Percentiles rank a stretch among this genome's conserved stretches.
These are phyloP conservation scores for Xestia rhomboidea DNA, from an alignment of 2,888 invertebrate genomes.

Conservation along the genomic window DNA sequence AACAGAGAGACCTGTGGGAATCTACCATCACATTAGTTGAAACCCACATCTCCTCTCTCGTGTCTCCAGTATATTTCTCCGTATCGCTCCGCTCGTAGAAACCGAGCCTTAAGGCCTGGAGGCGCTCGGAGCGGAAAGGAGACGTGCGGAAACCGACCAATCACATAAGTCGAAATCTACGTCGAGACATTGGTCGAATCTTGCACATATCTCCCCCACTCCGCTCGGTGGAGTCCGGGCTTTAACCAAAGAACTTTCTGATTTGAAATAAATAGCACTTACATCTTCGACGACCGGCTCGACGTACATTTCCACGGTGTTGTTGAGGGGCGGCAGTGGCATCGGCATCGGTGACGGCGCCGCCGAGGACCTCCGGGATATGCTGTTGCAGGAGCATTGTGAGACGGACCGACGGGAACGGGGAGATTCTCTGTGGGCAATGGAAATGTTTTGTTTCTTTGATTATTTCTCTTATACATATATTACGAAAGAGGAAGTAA, in stretches of 20 bases:
- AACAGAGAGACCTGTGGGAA: not conserved
- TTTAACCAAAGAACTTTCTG: not conserved
- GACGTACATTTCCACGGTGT: conserved; percentile 89
- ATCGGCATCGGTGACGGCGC: conserved; percentile 83
- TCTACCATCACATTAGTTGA: not conserved
- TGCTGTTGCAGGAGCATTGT: conserved; percentile 88
- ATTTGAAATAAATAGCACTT: conserved; percentile 71
- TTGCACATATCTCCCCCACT: not conserved
- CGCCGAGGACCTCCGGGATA: conserved; percentile 85
- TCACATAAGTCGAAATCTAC: not conserved
- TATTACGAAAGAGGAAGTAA: not conserved
- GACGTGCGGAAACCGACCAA: not conserved
- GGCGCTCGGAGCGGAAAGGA: not conserved
- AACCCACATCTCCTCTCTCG: not conserved
- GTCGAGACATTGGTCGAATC: not conserved
- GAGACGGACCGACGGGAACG: conserved; percentile 88
- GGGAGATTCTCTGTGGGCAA: conserved; percentile 87
- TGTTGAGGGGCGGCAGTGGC: conserved; percentile 87
- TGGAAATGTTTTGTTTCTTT: not conserved
- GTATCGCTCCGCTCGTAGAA: not conserved
- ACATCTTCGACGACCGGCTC: conserved; percentile 89
- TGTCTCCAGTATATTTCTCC: not conserved
- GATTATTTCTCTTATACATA: not conserved
- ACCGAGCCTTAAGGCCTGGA: not conserved
- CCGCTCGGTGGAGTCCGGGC: not conserved